These are phyloP conservation scores for Lasaia peninsularis DNA, from an alignment of 1,140 invertebrate genomes.

Conservation along the genomic window DNA sequence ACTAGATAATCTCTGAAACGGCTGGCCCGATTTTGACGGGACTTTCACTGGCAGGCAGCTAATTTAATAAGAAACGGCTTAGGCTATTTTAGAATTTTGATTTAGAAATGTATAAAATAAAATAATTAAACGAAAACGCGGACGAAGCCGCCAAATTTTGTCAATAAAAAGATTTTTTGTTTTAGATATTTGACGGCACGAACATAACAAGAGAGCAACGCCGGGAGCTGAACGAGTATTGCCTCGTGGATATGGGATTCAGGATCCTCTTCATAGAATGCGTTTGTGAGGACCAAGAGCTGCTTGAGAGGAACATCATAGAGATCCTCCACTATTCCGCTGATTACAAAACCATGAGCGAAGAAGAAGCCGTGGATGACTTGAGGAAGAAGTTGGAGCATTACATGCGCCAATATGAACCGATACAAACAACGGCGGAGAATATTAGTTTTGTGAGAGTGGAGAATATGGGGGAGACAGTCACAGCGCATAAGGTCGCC, in stretches of 20 bases:
- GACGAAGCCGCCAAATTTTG: neutral
- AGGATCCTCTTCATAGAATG: conserved; percentile 96
- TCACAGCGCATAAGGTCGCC: conserved; percentile 62
- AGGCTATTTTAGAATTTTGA: no score
- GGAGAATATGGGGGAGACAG: conserved; percentile 68
- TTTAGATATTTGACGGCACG: conserved; percentile 94
- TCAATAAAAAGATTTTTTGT: conserved; percentile 21
- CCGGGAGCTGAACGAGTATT: conserved; percentile 86
- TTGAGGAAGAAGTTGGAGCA: conserved; percentile 90
- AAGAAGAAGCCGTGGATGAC: conserved; percentile 87
- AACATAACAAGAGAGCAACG: conserved; percentile 91
- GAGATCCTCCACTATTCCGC: conserved; percentile 94
- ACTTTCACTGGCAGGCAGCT: no score
- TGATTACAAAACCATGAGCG: conserved; percentile 90
- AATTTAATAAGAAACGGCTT: no score
- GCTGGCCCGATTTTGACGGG: no score
- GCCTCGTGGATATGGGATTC: conserved; percentile 85
- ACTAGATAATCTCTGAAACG: no score
- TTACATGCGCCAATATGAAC: conserved; percentile 89
- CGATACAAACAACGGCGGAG: conserved; percentile 69
- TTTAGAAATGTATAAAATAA: no score
- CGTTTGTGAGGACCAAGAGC: conserved; percentile 89
- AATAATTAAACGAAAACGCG: no score
- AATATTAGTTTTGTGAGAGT: conserved; percentile 66
- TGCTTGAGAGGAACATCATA: conserved; percentile 92